These are phyloP conservation scores for Oncopodura yosiiana DNA, from an alignment of 1,140 invertebrate genomes.

Conservation along the genomic window DNA sequence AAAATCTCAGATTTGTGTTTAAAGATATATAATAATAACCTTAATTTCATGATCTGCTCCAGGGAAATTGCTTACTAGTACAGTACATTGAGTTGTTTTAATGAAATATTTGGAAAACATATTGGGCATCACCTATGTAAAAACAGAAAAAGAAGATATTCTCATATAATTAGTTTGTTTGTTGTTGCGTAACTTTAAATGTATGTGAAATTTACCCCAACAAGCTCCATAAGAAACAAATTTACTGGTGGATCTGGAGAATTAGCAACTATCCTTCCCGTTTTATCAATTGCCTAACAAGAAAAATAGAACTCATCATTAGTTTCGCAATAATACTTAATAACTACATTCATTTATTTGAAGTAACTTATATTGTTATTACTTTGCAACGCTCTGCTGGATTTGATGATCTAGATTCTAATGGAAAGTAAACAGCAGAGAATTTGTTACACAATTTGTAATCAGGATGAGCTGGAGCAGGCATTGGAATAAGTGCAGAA, in stretches of 20 bases:
- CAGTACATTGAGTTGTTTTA: constrained; percentile 25
- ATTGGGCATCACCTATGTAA: constrained; percentile 1
- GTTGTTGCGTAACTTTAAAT: too few relatives aligned
- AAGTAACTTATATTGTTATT: too few relatives aligned
- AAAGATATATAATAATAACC: too few relatives aligned
- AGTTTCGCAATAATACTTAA: too few relatives aligned
- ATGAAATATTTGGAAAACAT: constrained; percentile 20
- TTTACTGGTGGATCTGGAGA: constrained; percentile 30
- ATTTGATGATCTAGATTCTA: constrained; percentile 11
- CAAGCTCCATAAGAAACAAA: constrained; percentile 20
- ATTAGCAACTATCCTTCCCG: constrained; percentile 4
- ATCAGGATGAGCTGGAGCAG: constrained; percentile 31
- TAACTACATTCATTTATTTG: too few relatives aligned
- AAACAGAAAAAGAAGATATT: too few relatives aligned
- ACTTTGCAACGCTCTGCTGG: constrained; percentile 4
- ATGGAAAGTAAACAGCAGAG: constrained; percentile 16
- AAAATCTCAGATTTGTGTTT: too few relatives aligned
- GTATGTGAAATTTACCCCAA: too few relatives aligned
- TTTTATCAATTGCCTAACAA: constrained; percentile 12
- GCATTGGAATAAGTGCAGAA: constrained; percentile 25
- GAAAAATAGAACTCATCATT: too few relatives aligned
- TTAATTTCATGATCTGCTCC: constrained; percentile 15
- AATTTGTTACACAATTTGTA: constrained; percentile 31
- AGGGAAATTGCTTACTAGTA: constrained; percentile 29
- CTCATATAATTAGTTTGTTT: too few relatives aligned